phyloP scores from a whole-genome alignment of 2,888 invertebrate genomes.

The Drosophila bunnanda region DNA sequence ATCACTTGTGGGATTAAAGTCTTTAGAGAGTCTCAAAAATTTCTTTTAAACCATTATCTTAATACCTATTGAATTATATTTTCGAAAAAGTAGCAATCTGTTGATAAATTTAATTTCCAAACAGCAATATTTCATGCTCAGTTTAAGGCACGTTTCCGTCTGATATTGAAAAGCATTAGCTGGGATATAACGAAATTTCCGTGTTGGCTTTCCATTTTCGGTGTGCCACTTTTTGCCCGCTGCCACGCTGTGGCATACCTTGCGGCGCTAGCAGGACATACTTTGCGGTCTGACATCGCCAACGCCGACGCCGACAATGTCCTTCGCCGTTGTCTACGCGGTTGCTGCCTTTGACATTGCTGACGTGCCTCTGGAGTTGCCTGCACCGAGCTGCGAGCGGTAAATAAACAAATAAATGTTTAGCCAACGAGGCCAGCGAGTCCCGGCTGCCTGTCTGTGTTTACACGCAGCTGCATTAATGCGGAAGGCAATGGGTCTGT shows the following conservation, averaged over 20 bases:
- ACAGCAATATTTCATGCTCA: slow-evolving; percentile 2
- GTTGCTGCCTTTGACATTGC: slow-evolving; percentile 48
- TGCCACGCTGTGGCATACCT: slow-evolving; percentile 54
- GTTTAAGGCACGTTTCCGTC: slow-evolving; percentile 17
- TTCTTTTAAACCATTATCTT: background rate
- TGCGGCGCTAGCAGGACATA: slow-evolving; percentile 55
- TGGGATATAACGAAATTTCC: slow-evolving; percentile 35
- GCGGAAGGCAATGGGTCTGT: slow-evolving; percentile 16
- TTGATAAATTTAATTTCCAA: slow-evolving; percentile 11
- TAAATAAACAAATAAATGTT: slow-evolving; percentile 41
- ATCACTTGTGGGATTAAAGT: background rate
- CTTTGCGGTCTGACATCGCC: slow-evolving; percentile 38
- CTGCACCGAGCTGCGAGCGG: slow-evolving; percentile 29
- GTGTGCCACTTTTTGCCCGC: slow-evolving; percentile 20
- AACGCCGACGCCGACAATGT: background rate
- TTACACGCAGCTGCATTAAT: slow-evolving; percentile 47
- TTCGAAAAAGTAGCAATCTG: background rate
- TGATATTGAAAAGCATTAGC: slow-evolving; percentile 33
- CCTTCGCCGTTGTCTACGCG: slow-evolving; percentile 14
- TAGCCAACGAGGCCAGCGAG: slow-evolving; percentile 28
- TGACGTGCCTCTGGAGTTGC: slow-evolving; percentile 45
- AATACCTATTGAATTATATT: background rate
- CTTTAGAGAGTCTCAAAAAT: background rate
- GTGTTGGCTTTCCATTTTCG: slow-evolving; percentile 9
- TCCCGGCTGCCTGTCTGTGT: slow-evolving; percentile 22